Percentiles rank a stretch among this genome's conserved stretches.
These are phyloP conservation scores for Psilanteris sp. DNA, from an alignment of 1,140 invertebrate species.

Conservation along the genomic window DNA sequence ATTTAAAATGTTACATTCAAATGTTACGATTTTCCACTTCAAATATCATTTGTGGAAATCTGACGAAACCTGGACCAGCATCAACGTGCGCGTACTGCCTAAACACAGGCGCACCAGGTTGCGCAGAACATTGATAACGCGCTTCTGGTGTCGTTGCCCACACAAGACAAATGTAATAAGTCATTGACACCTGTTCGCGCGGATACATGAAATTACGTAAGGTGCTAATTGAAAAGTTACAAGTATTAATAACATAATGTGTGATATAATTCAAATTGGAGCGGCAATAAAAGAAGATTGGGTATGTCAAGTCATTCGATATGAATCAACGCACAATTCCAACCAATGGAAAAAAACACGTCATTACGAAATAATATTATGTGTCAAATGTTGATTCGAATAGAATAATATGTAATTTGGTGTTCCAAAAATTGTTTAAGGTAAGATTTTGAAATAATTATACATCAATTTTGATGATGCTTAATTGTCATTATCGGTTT, in stretches of 20 bases:
- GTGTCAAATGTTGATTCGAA: conserved; percentile 35
- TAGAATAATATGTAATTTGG: conserved; percentile 4
- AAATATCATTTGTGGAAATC: conserved; percentile 1
- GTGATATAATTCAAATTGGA: conserved; percentile 61
- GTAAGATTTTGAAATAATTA: too few relatives aligned
- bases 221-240: conserved; percentile 59
- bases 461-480: too few relatives aligned
- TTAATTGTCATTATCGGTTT: too few relatives aligned
- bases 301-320: conserved; percentile 58
- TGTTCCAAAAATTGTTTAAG: too few relatives aligned
- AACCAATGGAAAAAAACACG: conserved; percentile 41
- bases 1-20: too few relatives aligned
- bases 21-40: background rate
- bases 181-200: conserved; percentile 58
- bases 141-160: conserved; percentile 29
- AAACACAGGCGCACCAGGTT: conserved; percentile 31
- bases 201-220: conserved; percentile 53
- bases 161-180: conserved; percentile 45
- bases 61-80: conserved; percentile 15
- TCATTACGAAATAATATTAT: conserved; percentile 51
- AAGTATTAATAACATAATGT: conserved; percentile 61
- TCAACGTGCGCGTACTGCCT: conserved; percentile 20
- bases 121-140: conserved; percentile 38
- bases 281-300: conserved; percentile 60
- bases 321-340: conserved; percentile 56